Base-by-base conservation (phyloP, 2,888 invertebrate genomes). In the Volucella inflata region DNA sequence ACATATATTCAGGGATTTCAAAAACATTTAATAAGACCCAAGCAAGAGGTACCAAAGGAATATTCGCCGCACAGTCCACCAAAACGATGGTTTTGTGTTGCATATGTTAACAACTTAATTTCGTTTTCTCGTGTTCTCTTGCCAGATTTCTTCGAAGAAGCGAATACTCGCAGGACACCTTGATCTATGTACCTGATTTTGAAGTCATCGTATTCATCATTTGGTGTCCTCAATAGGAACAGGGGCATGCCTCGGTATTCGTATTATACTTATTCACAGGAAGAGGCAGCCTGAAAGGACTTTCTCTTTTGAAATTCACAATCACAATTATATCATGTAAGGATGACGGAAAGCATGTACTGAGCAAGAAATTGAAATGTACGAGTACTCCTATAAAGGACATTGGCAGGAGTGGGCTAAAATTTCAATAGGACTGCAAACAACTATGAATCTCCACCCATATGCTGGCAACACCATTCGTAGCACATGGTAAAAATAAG, bases 351-450 rank as follows among this genome's bases (percentile, higher is more conserved):
- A 50, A 9, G 50, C 36, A 17, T 14, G 14, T 2, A 0, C n/a
- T 38, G n/a, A 38, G 3, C 12, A 51, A 51, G 48, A 42, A n/a
- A 40, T 16, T 17, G 16, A 42, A 48, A 75, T 42, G 48, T 67
- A 60, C 55, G 36, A 51, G 48, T 40, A 50, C 40, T 40, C 11
- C 60, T 30, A 30, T 12, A 55, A 57, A 30, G 65, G 65, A 10
- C 57, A 65, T 50, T 42, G 16, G n/a, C 64, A 53, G 50, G 38
- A 62, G 76, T 64, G 75, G 64, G 30, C 46, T 62, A 64, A 64
- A 75, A 81, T 75, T 81, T 81, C 62, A 81, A 81, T 76, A 64
- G 80, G 40, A 81, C 62, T 40, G 17, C 70, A 51, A 57, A 44
- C 65, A 71, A 67, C 62, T 53, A 55, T 6, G 30, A 30, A 30